phyloP scores from a whole-genome alignment of 2,888 invertebrate genomes.

The Pantelozetes paolii region DNA sequence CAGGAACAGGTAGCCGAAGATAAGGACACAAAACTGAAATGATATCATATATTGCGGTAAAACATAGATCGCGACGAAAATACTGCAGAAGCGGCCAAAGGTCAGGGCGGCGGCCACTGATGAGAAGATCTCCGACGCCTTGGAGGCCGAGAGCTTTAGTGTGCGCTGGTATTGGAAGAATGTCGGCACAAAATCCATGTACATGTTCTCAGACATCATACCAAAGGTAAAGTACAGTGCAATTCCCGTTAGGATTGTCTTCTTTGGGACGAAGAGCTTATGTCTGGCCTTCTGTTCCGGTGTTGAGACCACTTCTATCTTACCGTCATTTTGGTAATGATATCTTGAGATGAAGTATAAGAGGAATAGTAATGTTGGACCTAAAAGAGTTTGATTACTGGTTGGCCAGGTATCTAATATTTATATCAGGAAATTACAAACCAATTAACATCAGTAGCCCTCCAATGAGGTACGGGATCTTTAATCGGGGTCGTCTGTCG shows the following conservation, averaged over 20 bases:
- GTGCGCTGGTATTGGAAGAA: conserved; percentile 17
- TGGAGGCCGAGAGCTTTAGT: not conserved
- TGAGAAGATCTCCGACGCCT: not conserved
- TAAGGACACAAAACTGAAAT: conserved; percentile 11
- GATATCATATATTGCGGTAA: conserved; percentile 22
- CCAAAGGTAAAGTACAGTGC: conserved; percentile 2
- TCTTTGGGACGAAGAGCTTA: not conserved
- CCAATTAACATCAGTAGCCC: not conserved
- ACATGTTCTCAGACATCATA: conserved; percentile 29
- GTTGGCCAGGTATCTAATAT: too few species aligned
- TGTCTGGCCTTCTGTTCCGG: not conserved
- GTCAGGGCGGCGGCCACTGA: conserved; percentile 11
- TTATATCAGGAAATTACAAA: not conserved
- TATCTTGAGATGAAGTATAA: not conserved
- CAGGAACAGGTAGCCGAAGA: not conserved
- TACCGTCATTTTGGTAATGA: not conserved
- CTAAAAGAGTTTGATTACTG: not conserved
- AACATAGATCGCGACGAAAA: conserved; percentile 32
- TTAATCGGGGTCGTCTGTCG: not conserved
- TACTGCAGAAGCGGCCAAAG: not conserved
- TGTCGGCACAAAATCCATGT: conserved; percentile 15
- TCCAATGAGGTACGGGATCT: not conserved
- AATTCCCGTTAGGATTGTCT: not conserved
- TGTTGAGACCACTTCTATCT: not conserved
- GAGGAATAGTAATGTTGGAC: not conserved